Percentiles rank a stretch among this genome's conserved stretches.
phyloP scores from a whole-genome alignment of 1,140 invertebrate genomes.

The Drosophila nannoptera region DNA sequence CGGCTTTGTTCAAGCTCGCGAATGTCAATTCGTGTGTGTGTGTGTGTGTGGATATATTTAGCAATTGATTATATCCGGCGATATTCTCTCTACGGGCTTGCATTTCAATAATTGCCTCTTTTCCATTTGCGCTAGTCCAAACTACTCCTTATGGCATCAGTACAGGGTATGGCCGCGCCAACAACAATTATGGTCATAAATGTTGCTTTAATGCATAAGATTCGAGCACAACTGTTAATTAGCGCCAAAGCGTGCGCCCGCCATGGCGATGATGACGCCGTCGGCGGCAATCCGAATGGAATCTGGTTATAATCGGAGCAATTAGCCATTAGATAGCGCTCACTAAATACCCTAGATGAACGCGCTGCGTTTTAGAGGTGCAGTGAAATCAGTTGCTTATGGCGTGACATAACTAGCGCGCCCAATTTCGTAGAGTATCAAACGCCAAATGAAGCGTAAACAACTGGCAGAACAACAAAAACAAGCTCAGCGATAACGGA shows the following conservation, averaged over 20 bases:
- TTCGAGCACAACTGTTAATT: conserved; percentile 64
- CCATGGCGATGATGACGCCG: background rate
- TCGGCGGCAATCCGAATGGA: conserved; percentile 51
- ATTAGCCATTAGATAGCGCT: background rate
- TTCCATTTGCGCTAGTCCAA: too few relatives aligned
- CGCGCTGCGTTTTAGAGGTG: too few relatives aligned
- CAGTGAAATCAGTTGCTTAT: background rate
- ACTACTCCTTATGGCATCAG: background rate
- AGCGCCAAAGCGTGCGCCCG: conserved; percentile 46
- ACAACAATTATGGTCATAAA: conserved; percentile 58
- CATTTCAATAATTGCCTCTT: background rate
- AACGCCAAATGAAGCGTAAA: conserved; percentile 69
- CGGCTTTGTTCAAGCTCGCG: conserved; percentile 1
- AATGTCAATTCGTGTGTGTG: too few relatives aligned
- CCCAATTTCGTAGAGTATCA: background rate
- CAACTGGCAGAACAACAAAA: conserved; percentile 27
- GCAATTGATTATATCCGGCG: background rate
- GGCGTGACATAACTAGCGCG: background rate
- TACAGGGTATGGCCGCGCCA: conserved; percentile 14
- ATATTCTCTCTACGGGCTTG: background rate
- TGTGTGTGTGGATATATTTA: background rate
- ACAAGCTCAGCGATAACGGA: conserved; percentile 1
- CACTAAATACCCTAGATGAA: background rate
- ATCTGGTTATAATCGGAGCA: conserved; percentile 28
- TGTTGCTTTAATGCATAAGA: conserved; percentile 47